Evolutionary conservation across 2,797 vertebrate genomes (phyloP).

Genomic region (Streptopelia turtur): DNA sequence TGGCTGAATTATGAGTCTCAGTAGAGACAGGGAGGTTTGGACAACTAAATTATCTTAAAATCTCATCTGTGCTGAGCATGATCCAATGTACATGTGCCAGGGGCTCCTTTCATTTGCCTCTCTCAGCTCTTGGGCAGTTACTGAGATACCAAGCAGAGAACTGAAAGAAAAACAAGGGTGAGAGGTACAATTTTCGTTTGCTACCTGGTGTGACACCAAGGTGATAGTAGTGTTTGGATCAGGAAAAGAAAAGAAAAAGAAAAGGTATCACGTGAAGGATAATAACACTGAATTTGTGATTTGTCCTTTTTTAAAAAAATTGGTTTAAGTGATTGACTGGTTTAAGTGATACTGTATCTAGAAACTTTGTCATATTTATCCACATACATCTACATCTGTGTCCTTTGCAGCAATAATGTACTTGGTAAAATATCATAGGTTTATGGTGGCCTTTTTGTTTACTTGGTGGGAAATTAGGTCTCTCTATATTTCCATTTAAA

Average conservation of each 20-base stretch:
- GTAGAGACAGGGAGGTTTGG: background rate
- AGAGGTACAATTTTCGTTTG: background rate
- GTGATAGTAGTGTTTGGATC: background rate
- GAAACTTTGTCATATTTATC: background rate
- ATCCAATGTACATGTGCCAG: background rate
- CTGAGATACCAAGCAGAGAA: accelerated
- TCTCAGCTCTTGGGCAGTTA: background rate
- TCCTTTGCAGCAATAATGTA: background rate
- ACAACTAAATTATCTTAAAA: background rate
- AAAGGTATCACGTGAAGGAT: background rate
- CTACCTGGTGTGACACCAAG: background rate
- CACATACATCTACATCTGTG: background rate
- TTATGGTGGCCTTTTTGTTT: background rate
- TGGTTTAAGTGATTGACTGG: background rate
- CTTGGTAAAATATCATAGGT: background rate
- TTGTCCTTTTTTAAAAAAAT: background rate
- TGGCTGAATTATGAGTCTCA: background rate
- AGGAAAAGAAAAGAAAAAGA: background rate
- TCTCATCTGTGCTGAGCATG: background rate
- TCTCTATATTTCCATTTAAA: background rate
- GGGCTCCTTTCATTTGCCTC: background rate
- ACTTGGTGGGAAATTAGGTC: background rate
- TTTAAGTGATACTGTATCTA: background rate
- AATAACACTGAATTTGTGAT: background rate
- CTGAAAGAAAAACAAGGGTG: background rate